These are phyloP conservation scores for Rafetus swinhoei DNA, from an alignment of 2,113 vertebrate genomes.

Conservation along the genomic window DNA sequence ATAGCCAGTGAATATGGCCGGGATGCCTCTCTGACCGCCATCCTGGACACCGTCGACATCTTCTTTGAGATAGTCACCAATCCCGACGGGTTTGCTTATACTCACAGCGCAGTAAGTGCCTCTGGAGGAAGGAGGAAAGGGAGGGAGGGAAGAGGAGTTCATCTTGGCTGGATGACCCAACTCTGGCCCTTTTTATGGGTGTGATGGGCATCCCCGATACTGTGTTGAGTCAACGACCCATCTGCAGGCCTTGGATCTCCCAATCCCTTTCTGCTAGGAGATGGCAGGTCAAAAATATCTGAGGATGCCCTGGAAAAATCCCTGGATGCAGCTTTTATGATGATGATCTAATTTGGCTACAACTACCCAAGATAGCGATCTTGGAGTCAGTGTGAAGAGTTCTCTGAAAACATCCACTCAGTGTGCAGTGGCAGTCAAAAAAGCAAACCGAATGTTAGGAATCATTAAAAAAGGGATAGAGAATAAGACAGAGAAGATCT, in stretches of 20 bases:
- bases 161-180: fast-evolving
- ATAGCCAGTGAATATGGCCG: constrained; percentile 81
- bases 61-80: constrained; percentile 90
- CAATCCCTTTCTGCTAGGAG: neutral
- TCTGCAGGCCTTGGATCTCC: neutral
- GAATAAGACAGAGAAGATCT: no score
- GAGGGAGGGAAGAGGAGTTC: neutral
- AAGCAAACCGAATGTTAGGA: no score
- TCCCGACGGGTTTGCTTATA: constrained; percentile 88
- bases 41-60: constrained; percentile 89
- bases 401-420: no score
- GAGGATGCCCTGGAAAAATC: neutral
- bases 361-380: no score
- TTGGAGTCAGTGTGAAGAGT: no score
- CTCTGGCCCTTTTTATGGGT: neutral
- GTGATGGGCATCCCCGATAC: neutral
- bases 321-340: neutral
- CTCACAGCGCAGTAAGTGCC: constrained; percentile 82
- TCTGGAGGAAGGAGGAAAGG: fast-evolving
- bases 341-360: no score
- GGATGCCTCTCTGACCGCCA: constrained; percentile 75
- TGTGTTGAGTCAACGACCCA: neutral
- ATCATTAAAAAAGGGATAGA: no score
- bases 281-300: neutral
- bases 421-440: no score